These are phyloP conservation scores for Benthochromis sp. DNA, from an alignment of 2,113 vertebrate genomes.

Conservation along the genomic window DNA sequence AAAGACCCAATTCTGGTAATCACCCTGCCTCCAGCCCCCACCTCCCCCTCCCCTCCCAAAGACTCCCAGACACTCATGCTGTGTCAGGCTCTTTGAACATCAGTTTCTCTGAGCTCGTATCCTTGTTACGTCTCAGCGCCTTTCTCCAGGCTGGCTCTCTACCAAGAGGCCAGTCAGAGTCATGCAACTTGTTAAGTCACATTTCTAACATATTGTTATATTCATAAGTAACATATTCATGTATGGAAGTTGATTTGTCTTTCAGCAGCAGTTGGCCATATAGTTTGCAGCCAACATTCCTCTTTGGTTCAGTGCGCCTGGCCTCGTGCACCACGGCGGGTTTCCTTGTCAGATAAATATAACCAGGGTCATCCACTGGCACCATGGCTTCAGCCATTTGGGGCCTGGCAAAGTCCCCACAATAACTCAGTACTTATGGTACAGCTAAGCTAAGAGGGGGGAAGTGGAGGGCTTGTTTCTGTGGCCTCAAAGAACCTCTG, in stretches of 20 bases:
- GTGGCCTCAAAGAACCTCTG: conserved; percentile 64
- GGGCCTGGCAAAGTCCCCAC: conserved; percentile 57
- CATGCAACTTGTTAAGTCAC: conserved; percentile 7
- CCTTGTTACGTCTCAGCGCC: conserved; percentile 29
- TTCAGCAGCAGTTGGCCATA: conserved; percentile 7
- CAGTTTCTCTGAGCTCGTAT: conserved; percentile 34
- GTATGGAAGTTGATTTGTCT: conserved; percentile 21
- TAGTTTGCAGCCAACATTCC: conserved; percentile 35
- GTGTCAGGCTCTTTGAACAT: conserved; percentile 71
- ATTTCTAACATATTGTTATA: background rate
- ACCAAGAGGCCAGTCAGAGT: background rate
- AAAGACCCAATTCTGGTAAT: conserved; percentile 73
- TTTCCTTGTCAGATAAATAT: conserved; percentile 75
- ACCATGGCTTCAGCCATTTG: conserved; percentile 20
- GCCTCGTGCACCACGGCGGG: conserved; percentile 50
- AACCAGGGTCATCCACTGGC: conserved; percentile 67
- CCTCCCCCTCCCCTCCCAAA: conserved; percentile 7
- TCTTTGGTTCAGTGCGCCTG: conserved; percentile 47
- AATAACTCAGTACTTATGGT: conserved; percentile 62
- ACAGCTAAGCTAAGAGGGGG: conserved; percentile 46
- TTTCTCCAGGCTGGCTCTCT: background rate
- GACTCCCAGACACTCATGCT: conserved; percentile 66
- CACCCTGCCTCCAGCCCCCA: conserved; percentile 33
- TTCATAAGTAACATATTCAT: background rate
- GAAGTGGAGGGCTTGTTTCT: conserved; percentile 28